These are phyloP conservation scores for Catagonus wagneri DNA, from an alignment of 2,113 vertebrate genomes.

Conservation along the genomic window DNA sequence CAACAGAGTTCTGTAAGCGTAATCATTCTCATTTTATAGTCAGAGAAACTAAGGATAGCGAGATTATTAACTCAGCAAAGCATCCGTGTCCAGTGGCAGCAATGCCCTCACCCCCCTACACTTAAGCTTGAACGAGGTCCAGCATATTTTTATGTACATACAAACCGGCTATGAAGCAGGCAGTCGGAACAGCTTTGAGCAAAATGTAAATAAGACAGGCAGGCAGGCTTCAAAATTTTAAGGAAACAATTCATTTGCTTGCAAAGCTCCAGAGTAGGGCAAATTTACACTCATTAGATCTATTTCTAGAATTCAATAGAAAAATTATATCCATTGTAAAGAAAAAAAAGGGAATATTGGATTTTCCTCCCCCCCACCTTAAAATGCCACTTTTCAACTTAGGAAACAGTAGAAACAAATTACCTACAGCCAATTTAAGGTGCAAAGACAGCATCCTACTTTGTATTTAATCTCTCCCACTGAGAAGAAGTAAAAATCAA, in stretches of 20 bases:
- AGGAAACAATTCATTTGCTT: neutral
- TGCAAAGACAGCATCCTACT: conserved; percentile 3
- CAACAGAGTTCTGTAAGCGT: conserved; percentile 55
- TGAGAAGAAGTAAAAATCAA: conserved; percentile 48
- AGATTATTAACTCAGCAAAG: conserved; percentile 70
- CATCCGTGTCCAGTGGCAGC: conserved; percentile 7
- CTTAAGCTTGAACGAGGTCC: conserved; percentile 49
- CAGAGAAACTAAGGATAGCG: conserved; percentile 38
- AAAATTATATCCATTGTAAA: conserved; percentile 41
- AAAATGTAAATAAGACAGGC: conserved; percentile 49
- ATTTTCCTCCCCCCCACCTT: neutral
- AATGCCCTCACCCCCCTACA: neutral
- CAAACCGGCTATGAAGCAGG: conserved; percentile 37
- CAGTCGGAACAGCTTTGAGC: neutral
- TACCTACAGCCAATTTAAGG: conserved; percentile 33
- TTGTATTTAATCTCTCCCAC: conserved; percentile 39
- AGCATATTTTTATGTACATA: conserved; percentile 61
- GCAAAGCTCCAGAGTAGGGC: neutral
- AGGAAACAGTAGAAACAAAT: conserved; percentile 25
- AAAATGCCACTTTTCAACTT: conserved; percentile 29
- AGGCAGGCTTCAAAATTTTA: conserved; percentile 23
- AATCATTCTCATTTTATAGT: conserved; percentile 63
- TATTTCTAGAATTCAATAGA: conserved; percentile 12
- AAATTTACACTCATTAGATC: neutral
- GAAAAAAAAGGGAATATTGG: neutral